phyloP scores from a whole-genome alignment of 2,797 vertebrate species.

The Furcifer pardalis region DNA sequence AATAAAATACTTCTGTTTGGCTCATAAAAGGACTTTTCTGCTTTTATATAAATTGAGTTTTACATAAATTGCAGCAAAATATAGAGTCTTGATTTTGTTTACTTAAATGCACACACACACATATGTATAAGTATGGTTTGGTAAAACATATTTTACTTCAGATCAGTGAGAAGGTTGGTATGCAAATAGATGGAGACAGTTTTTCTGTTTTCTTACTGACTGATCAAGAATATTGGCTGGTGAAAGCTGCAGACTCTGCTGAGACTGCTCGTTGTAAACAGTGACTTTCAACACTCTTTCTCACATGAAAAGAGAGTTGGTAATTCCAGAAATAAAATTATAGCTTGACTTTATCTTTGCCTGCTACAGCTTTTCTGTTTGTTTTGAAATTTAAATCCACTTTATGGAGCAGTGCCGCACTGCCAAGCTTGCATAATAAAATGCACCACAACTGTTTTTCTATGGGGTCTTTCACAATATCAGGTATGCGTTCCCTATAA shows the following conservation, averaged over 20 bases:
- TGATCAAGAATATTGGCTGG: conserved; percentile 2
- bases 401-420: not conserved
- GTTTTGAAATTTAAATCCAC: conserved; percentile 2
- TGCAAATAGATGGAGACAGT: not conserved
- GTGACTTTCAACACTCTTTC: not conserved
- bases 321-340: conserved; percentile 18
- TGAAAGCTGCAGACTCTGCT: not conserved
- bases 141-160: not conserved
- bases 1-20: conserved; percentile 66
- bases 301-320: not conserved
- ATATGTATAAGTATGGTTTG: too few species aligned
- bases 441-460: not conserved
- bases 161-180: conserved; percentile 55
- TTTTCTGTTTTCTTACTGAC: not conserved
- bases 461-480: conserved; percentile 3
- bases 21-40: not conserved
- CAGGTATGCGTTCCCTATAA: not conserved
- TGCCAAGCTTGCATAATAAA: conserved; percentile 3
- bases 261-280: not conserved
- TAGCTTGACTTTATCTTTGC: not conserved
- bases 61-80: not conserved
- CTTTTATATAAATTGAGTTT: not conserved
- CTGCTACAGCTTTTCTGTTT: not conserved
- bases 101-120: too few species aligned
- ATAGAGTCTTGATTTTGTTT: not conserved